A percentile compares a stretch with the other conserved stretches of the same genome.
These are phyloP conservation scores for Thomomys bottae DNA, from an alignment of 2,113 vertebrate species.

Conservation along the genomic window DNA sequence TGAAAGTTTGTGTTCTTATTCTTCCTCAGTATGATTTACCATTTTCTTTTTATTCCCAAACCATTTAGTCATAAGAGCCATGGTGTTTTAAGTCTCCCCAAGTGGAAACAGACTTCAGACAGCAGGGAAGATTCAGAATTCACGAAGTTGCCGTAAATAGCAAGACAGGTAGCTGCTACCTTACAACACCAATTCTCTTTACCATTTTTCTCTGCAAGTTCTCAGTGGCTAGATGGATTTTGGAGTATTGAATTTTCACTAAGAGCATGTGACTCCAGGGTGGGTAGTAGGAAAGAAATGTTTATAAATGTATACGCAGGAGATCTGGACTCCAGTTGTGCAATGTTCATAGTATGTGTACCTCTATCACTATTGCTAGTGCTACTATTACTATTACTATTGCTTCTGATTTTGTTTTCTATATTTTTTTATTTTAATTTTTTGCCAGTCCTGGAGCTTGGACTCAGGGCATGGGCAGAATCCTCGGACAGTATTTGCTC, in stretches of 20 bases:
- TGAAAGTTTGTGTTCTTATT: background rate
- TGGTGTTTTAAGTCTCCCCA: background rate
- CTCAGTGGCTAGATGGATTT: background rate
- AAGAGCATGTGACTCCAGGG: background rate
- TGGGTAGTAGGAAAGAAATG: background rate
- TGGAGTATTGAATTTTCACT: background rate
- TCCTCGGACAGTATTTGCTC: too few relatives aligned
- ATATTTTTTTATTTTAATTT: too few relatives aligned
- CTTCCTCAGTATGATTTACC: background rate
- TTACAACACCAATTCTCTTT: background rate
- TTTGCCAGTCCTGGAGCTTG: too few relatives aligned
- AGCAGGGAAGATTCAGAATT: background rate
- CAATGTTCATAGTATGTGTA: background rate
- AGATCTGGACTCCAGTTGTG: background rate
- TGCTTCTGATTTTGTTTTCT: background rate
- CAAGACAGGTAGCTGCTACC: background rate
- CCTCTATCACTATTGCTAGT: background rate
- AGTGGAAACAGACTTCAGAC: background rate
- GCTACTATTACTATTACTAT: background rate
- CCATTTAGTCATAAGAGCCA: background rate
- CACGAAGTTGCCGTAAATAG: background rate
- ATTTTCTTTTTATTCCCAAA: background rate
- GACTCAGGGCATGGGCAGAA: too few relatives aligned
- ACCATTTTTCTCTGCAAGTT: background rate
- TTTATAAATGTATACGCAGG: background rate